A percentile compares a stretch with the other conserved stretches of the same genome.
Evolutionary conservation across 2,888 invertebrate genomes (phyloP).

Genomic region (Lasiommata megera): DNA sequence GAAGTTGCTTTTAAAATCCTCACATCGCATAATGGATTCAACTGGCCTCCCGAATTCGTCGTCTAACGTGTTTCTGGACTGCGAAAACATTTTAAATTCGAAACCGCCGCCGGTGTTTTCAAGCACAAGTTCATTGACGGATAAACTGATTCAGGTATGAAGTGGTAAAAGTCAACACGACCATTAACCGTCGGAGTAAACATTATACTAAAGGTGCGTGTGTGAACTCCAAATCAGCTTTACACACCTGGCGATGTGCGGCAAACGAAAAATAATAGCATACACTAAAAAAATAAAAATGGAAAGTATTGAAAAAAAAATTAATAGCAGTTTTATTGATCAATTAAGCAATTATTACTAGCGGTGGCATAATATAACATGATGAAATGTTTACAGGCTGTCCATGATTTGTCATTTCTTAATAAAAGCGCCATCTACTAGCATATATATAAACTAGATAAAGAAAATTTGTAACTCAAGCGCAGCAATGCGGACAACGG

Average conservation of each 20-base stretch:
- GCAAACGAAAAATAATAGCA: neutral
- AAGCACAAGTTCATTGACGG: constrained; percentile 42
- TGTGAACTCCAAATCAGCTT: constrained; percentile 2
- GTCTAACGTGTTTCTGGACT: constrained; percentile 46
- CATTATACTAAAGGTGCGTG: constrained; percentile 39
- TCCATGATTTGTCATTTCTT: neutral
- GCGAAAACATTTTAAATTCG: constrained; percentile 54
- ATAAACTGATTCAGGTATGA: constrained; percentile 37
- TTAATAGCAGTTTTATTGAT: neutral
- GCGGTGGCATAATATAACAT: too few species aligned
- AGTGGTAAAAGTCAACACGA: constrained; percentile 37
- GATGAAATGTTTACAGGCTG: neutral
- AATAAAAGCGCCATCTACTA: constrained; percentile 15
- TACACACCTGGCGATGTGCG: constrained; percentile 17
- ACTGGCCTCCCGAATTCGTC: constrained; percentile 67
- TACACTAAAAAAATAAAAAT: neutral
- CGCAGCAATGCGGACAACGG: neutral
- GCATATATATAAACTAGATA: neutral
- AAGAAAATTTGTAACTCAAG: neutral
- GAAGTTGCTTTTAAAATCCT: constrained; percentile 75
- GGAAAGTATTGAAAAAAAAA: neutral
- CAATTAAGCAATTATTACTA: too few species aligned
- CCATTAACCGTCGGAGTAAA: constrained; percentile 40
- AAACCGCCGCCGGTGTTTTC: constrained; percentile 41
- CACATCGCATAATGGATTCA: constrained; percentile 74